Evolutionary conservation across 2,888 invertebrate genomes (phyloP).

Genomic region (Agrotis puta): DNA sequence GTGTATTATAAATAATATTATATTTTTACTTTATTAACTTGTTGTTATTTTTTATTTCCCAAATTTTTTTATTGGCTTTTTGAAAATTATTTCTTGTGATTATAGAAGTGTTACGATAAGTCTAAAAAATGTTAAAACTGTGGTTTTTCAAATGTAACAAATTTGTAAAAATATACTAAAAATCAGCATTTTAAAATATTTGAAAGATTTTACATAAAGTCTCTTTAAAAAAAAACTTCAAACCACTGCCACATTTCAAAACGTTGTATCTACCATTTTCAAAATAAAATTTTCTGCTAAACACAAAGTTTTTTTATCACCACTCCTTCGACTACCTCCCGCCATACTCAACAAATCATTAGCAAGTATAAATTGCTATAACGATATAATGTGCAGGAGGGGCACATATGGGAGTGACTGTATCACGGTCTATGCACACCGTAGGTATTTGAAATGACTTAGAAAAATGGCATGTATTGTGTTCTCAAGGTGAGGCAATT

Average conservation of each 20-base stretch:
- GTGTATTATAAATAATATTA: no score
- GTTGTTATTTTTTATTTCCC: no score
- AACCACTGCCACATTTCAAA: not conserved
- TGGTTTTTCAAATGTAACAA: no score
- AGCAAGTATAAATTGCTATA: slow-evolving; percentile 72
- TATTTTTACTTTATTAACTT: no score
- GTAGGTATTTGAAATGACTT: slow-evolving; percentile 63
- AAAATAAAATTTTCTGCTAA: slow-evolving; percentile 5
- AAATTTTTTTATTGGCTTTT: no score
- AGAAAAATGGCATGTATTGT: slow-evolving; percentile 61
- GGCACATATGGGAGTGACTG: slow-evolving; percentile 84
- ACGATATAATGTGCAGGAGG: slow-evolving; percentile 76
- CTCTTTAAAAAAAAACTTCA: not conserved
- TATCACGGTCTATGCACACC: slow-evolving; percentile 79
- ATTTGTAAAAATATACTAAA: no score
- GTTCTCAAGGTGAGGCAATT: slow-evolving; percentile 58
- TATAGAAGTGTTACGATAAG: no score
- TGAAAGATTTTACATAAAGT: not conserved
- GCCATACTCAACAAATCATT: slow-evolving; percentile 61
- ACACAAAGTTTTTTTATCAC: slow-evolving; percentile 6
- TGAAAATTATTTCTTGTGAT: no score
- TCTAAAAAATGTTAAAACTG: not conserved
- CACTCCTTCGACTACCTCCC: slow-evolving; percentile 25
- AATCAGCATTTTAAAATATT: not conserved
- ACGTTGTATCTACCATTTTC: not conserved